Conservation (phyloP, 2,797 vertebrate genomes). For the Myotis daubentonii region DNA sequence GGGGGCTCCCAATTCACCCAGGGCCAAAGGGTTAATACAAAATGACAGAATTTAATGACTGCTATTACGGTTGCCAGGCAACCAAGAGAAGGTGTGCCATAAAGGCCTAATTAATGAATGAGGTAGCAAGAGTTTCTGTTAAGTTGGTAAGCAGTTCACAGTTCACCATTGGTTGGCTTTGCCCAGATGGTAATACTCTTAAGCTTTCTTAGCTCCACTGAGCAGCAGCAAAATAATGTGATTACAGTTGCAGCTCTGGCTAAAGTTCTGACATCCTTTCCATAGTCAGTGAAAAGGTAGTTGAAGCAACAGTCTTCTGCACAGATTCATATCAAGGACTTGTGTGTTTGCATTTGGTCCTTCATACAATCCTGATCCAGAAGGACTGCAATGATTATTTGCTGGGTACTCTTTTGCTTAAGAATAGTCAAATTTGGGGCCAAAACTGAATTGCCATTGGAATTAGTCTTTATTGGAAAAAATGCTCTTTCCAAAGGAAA, state of each 20-base stretch:
- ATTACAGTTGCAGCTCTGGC: slow-evolving; percentile 75
- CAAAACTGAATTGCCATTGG: neutral
- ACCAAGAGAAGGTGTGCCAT: slow-evolving; percentile 80
- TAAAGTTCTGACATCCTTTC: slow-evolving; percentile 74
- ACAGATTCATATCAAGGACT: neutral
- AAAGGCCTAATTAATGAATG: slow-evolving; percentile 87
- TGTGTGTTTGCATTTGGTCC: slow-evolving; percentile 19
- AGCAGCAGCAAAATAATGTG: slow-evolving; percentile 69
- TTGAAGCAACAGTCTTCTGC: slow-evolving; percentile 38
- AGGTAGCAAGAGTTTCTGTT: slow-evolving; percentile 84
- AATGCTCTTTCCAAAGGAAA: slow-evolving; percentile 6
- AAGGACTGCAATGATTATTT: slow-evolving; percentile 28
- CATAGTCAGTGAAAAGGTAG: slow-evolving; percentile 53
- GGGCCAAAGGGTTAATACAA: slow-evolving; percentile 87
- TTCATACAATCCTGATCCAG: neutral
- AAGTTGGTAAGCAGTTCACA: slow-evolving; percentile 83
- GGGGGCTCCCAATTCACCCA: slow-evolving; percentile 83
- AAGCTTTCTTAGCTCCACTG: slow-evolving; percentile 75
- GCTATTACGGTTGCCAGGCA: slow-evolving; percentile 86
- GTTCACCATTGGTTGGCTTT: slow-evolving; percentile 76
- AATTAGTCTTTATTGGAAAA: neutral
- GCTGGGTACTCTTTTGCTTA: neutral
- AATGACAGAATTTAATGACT: slow-evolving; percentile 87
- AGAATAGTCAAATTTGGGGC: neutral
- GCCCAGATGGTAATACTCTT: slow-evolving; percentile 76